Evolutionary conservation across 2,113 vertebrate species (phyloP).

Genomic region (Oryzias curvinotus): DNA sequence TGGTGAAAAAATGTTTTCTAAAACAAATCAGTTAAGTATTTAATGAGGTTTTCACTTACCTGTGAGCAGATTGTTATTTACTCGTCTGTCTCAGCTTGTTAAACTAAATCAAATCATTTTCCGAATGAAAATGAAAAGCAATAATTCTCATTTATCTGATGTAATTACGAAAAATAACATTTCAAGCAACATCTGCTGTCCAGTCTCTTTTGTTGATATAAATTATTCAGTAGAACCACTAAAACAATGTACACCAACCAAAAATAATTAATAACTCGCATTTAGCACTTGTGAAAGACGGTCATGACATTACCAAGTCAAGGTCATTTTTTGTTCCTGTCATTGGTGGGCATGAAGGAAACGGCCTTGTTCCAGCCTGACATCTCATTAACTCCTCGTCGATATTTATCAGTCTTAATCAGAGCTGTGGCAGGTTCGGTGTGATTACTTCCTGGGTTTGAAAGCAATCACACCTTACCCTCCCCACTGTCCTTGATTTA

Average conservation of each 20-base stretch:
- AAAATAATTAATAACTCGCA: conserved; percentile 37
- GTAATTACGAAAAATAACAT: conserved; percentile 28
- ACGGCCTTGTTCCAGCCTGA: conserved; percentile 67
- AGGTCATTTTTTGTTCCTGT: conserved; percentile 61
- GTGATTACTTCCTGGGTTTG: conserved; percentile 76
- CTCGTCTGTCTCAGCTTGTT: not conserved
- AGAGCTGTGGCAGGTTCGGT: conserved; percentile 68
- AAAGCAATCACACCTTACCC: conserved; percentile 74
- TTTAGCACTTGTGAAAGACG: conserved; percentile 42
- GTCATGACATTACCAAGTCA: conserved; percentile 53
- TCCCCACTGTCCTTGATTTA: conserved; percentile 74
- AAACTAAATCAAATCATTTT: not conserved
- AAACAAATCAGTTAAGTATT: conserved; percentile 19
- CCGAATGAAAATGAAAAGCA: conserved; percentile 10
- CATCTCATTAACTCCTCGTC: conserved; percentile 78
- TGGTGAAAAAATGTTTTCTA: not conserved
- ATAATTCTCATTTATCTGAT: conserved; percentile 30
- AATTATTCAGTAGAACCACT: conserved; percentile 8
- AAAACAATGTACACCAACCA: conserved; percentile 28
- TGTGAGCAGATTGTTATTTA: conserved; percentile 13
- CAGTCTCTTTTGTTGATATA: conserved; percentile 10
- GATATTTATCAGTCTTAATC: conserved; percentile 84
- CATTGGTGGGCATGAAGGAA: conserved; percentile 59
- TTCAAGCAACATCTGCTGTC: conserved; percentile 31
- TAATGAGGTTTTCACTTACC: conserved; percentile 23